A percentile compares a stretch with the other conserved stretches of the same genome.
Evolutionary conservation across 2,113 vertebrate genomes (phyloP).

Genomic region (Entelurus aequoreus): DNA sequence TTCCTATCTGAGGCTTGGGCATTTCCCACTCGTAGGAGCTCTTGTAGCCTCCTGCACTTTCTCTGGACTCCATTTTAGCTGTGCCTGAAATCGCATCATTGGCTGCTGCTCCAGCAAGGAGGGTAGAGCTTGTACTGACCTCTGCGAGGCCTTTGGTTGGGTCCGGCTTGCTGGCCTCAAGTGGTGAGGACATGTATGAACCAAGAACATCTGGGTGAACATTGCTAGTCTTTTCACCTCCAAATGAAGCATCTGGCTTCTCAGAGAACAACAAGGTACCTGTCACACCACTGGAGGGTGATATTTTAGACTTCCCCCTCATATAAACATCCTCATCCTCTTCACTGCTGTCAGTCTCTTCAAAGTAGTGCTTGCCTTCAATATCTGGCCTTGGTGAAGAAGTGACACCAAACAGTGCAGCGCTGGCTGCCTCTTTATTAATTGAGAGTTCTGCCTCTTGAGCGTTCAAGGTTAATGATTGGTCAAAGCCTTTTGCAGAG

Average conservation of each 20-base stretch:
- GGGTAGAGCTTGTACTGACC: constrained; percentile 63
- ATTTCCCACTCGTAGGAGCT: constrained; percentile 67
- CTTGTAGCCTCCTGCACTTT: constrained; percentile 60
- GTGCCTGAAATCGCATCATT: constrained; percentile 36
- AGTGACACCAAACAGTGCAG: constrained; percentile 74
- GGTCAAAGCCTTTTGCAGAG: constrained; percentile 38
- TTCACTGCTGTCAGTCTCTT: constrained; percentile 76
- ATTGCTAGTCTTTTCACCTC: constrained; percentile 29
- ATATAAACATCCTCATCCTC: constrained; percentile 70
- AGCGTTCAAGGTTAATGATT: constrained; percentile 43
- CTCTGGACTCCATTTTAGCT: constrained; percentile 51
- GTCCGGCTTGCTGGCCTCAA: constrained; percentile 54
- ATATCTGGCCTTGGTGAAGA: constrained; percentile 72
- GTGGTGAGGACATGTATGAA: constrained; percentile 58
- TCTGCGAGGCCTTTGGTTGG: constrained; percentile 81
- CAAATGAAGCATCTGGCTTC: constrained; percentile 30
- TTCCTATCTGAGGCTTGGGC: constrained; percentile 58
- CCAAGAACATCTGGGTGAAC: constrained; percentile 63
- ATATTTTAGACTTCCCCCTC: constrained; percentile 60
- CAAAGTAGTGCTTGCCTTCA: constrained; percentile 67
- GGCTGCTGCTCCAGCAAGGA: constrained; percentile 34
- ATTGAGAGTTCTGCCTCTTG: constrained; percentile 39
- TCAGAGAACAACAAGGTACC: constrained; percentile 46
- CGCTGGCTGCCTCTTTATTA: constrained; percentile 60
- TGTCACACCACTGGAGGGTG: constrained; percentile 45